Conservation (phyloP, 2,113 vertebrate species). For the Illadopsis cleaveri region DNA sequence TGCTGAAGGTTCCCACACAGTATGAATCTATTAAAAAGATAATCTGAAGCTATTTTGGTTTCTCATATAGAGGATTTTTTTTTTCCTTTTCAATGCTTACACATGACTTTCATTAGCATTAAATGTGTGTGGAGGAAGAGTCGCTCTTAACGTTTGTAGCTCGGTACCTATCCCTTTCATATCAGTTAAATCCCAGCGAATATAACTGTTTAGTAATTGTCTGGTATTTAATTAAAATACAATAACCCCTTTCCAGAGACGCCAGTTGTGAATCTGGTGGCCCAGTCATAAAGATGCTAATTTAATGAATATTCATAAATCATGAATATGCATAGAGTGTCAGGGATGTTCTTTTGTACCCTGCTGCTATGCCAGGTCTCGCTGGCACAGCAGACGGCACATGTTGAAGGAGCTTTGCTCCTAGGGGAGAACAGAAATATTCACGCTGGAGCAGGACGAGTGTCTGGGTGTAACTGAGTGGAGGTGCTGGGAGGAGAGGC, state of each 20-base stretch:
- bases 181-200: slow-evolving; percentile 60
- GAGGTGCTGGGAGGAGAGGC: slow-evolving; percentile 17
- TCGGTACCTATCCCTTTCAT: slow-evolving; percentile 59
- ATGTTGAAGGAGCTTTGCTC: slow-evolving; percentile 72
- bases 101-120: slow-evolving; percentile 73
- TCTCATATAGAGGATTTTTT: slow-evolving; percentile 57
- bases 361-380: slow-evolving; percentile 72
- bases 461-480: slow-evolving; percentile 25
- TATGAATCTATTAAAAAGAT: slow-evolving; percentile 76
- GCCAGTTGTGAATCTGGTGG: slow-evolving; percentile 76
- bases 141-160: slow-evolving; percentile 39
- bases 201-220: slow-evolving; percentile 72
- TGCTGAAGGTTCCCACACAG: slow-evolving; percentile 73
- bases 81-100: slow-evolving; percentile 50
- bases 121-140: slow-evolving; percentile 57
- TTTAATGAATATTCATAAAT: slow-evolving; percentile 77
- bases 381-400: slow-evolving; percentile 74
- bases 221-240: slow-evolving; percentile 77
- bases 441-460: slow-evolving; percentile 27
- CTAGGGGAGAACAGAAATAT: slow-evolving; percentile 63
- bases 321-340: slow-evolving; percentile 73
- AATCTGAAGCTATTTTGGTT: slow-evolving; percentile 74
- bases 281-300: slow-evolving; percentile 75
- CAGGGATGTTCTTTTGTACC: slow-evolving; percentile 76
- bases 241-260: slow-evolving; percentile 71